phyloP scores from a whole-genome alignment of 2,797 vertebrate species.

The Artibeus jamaicensis region DNA sequence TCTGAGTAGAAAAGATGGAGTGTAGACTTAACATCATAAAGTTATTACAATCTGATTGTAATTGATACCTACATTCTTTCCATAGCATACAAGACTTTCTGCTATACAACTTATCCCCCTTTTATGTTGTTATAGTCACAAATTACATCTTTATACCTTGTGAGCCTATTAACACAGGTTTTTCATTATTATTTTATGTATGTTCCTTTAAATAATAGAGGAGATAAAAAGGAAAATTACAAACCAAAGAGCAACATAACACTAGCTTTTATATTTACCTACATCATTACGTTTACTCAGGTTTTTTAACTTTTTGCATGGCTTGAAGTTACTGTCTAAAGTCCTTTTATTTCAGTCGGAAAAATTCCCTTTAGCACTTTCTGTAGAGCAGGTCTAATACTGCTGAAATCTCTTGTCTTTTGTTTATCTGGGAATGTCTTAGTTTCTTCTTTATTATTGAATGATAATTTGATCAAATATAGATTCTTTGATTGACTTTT shows the following conservation, averaged over 20 bases:
- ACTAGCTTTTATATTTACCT: not conserved
- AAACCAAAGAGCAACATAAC: not conserved
- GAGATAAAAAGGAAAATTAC: not conserved
- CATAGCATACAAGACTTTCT: not conserved
- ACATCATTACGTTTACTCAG: too few species aligned
- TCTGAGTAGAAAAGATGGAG: not conserved
- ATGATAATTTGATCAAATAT: not conserved
- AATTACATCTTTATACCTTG: not conserved
- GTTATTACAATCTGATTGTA: not conserved
- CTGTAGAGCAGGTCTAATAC: too few species aligned
- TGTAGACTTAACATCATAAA: not conserved
- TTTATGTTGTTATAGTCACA: not conserved
- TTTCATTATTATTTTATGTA: too few species aligned
- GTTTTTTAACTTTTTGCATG: too few species aligned
- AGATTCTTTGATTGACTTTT: not conserved
- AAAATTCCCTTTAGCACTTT: not conserved
- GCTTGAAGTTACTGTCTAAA: too few species aligned
- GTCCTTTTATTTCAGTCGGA: not conserved
- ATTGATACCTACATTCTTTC: not conserved
- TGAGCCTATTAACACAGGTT: not conserved
- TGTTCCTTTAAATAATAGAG: not conserved
- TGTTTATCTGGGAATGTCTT: too few species aligned
- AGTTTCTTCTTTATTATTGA: too few species aligned
- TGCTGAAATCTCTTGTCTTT: too few species aligned
- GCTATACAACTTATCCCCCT: not conserved